Base-by-base conservation (phyloP, 1,140 invertebrate genomes). In the Drosophila repleta region DNA sequence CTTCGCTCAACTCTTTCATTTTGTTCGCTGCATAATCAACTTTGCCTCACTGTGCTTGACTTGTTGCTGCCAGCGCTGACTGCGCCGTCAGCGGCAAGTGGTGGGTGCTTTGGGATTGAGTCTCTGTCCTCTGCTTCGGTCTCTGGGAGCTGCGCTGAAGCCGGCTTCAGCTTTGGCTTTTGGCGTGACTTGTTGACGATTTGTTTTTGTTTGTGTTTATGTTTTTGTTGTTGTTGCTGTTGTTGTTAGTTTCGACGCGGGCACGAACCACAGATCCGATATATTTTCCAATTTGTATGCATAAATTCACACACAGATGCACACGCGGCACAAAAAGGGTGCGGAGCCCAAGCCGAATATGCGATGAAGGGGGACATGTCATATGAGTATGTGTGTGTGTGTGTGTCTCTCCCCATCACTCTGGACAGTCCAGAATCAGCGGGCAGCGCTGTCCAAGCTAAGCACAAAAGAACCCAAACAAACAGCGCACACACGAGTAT, bases 251-350 rank as follows among this genome's bases (percentile, higher is more conserved):
- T 35, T 61, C 39, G 41, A 51, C 51, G 24, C 66, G 82, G 69
- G 78, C 87, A 90, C 87, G 87, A 90, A 90, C 76, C 87, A 90
- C 87, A 90, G 82, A 79, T 90, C 81, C 87, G 85, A 90, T 90
- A 90, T 90, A 90, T 85, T 90, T 90, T 83, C 82, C 79, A 88
- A 87, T 87, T 87, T 87, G 83, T 87, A 87, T 87, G 83, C 83
- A 87, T 88, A 87, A 87, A 78, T 87, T 83, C 74, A 85, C 74
- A 87, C 78, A 87, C 81, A 79, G 52, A 78, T 58, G 49, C 69
- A 74, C 58, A 69, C 56, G 52, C 52, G 51, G 13, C 21, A 49
- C 39, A 11, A 46, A 11, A 49, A 17, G 70, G 53, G 39, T 43
- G 57, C 46, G 35, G 45, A 32, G 24, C 21, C 39, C 8, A 32